Percentiles rank a stretch among this genome's conserved stretches.
Evolutionary conservation across 2,888 invertebrate species (phyloP).

Genomic region (Melinaea menophilus): DNA sequence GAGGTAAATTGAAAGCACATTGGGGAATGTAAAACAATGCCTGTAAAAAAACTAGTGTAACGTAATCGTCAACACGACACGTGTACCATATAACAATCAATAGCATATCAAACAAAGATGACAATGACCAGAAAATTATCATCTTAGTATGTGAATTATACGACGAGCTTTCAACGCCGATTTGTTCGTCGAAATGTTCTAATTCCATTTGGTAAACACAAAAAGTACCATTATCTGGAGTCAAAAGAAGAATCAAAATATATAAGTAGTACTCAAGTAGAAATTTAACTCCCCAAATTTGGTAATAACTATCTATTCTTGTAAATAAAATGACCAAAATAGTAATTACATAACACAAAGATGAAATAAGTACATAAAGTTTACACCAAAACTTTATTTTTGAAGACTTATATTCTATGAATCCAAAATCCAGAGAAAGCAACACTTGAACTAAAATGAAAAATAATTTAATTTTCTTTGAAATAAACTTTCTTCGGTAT

Average conservation of each 20-base stretch:
- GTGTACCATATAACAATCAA: neutral
- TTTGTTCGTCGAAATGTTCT: neutral
- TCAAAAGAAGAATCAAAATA: neutral
- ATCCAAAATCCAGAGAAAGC: slow-evolving; percentile 7
- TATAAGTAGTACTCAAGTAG: neutral
- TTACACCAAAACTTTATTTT: neutral
- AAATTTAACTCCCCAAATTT: neutral
- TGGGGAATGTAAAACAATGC: neutral
- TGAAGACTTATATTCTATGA: slow-evolving; percentile 1
- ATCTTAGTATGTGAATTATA: neutral
- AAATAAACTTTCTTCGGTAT: neutral
- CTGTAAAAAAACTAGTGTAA: neutral
- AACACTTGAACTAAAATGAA: slow-evolving; percentile 6
- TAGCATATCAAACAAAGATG: neutral
- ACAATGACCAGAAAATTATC: neutral
- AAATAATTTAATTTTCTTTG: slow-evolving; percentile 3
- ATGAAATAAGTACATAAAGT: neutral
- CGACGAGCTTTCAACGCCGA: neutral
- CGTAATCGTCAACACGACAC: neutral
- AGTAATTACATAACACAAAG: neutral
- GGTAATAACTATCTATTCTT: neutral
- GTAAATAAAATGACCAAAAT: neutral
- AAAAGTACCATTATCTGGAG: neutral
- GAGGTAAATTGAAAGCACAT: neutral
- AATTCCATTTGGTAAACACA: neutral